Conservation (phyloP, 1,140 invertebrate genomes). For the Drosophila persimilis region DNA sequence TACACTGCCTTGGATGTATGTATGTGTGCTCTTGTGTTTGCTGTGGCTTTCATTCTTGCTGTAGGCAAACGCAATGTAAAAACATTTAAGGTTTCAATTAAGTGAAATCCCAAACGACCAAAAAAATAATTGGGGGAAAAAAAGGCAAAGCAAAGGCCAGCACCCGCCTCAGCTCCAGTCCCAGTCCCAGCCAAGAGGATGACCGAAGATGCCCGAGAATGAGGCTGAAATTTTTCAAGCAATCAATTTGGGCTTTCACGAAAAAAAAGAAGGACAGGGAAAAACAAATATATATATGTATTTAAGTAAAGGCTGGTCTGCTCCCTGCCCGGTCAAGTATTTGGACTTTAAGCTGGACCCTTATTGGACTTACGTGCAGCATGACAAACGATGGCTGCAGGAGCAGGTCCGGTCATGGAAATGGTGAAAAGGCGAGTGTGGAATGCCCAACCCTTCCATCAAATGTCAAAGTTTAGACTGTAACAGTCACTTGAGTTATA, state of each 20-base stretch:
- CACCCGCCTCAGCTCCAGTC: not conserved
- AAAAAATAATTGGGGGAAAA: constrained; percentile 53
- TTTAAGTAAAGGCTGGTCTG: not conserved
- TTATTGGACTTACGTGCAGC: constrained; percentile 59
- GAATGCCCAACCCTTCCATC: constrained; percentile 63
- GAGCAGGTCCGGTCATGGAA: not conserved
- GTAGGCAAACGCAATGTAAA: constrained; percentile 65
- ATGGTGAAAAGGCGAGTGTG: not conserved
- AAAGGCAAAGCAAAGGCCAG: constrained; percentile 30
- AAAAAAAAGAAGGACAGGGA: constrained; percentile 16
- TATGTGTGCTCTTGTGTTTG: constrained; percentile 4
- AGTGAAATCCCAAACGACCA: constrained; percentile 65
- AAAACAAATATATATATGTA: constrained; percentile 21
- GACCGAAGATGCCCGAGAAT: constrained; percentile 39
- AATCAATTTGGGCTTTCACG: constrained; percentile 67
- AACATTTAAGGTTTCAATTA: constrained; percentile 81
- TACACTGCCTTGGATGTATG: not conserved
- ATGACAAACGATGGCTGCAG: constrained; percentile 70
- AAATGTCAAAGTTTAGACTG: constrained; percentile 74
- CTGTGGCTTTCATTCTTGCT: constrained; percentile 44
- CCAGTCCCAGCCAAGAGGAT: constrained; percentile 4
- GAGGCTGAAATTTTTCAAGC: constrained; percentile 61
- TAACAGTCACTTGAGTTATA: constrained; percentile 75
- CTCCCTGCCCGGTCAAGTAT: constrained; percentile 6
- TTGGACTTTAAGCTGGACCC: constrained; percentile 32